phyloP scores from a whole-genome alignment of 2,797 vertebrate genomes.

The Micropoecilia bifurca region DNA sequence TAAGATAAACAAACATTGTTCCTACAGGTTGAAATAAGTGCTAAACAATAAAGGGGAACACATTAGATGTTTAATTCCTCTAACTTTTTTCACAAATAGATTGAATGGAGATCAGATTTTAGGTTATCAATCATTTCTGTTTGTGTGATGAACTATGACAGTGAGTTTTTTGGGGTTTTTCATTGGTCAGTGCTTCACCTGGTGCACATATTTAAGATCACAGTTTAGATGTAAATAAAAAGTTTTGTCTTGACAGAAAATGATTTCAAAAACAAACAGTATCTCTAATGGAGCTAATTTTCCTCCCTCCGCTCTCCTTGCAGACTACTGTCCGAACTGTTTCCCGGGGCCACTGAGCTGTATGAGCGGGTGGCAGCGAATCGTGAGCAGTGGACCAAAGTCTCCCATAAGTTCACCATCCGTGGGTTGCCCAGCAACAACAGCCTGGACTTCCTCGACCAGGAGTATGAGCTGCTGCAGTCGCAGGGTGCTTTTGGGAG shows the following conservation, averaged over 20 bases:
- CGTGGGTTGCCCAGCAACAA: constrained; percentile 97
- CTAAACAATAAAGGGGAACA: background rate
- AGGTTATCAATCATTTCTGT: background rate
- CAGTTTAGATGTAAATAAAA: background rate
- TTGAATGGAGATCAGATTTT: background rate
- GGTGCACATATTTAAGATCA: background rate
- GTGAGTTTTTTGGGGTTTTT: background rate
- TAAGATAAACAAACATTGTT: background rate
- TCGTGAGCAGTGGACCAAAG: constrained; percentile 96
- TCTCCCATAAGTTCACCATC: constrained; percentile 97
- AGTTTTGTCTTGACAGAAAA: background rate
- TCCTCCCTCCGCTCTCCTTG: constrained; percentile 2
- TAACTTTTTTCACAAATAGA: background rate
- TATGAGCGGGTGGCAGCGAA: constrained; percentile 93
- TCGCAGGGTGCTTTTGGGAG: constrained; percentile 82
- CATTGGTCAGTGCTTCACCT: background rate
- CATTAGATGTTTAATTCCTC: background rate
- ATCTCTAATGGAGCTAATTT: background rate
- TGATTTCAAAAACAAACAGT: background rate
- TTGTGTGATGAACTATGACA: background rate
- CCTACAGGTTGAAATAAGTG: background rate
- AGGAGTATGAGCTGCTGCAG: constrained; percentile 90
- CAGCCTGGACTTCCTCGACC: constrained; percentile 96
- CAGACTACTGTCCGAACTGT: constrained; percentile 93
- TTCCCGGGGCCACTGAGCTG: constrained; percentile 88